phyloP scores from a whole-genome alignment of 1,140 invertebrate genomes.

The fruit fly (Drosophila melanogaster) region Release_6_plus_ISO1_MT NC_004354.4:12381001-12381500 shows the following conservation, averaged over 20 bases:
- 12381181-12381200: slow-evolving; percentile 5
- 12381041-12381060: slow-evolving; percentile 34
- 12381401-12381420: not conserved
- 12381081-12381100: slow-evolving; percentile 60
- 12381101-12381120: slow-evolving; percentile 78
- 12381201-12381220: not conserved
- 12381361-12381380: slow-evolving; percentile 81
- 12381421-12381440: not conserved
- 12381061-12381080: slow-evolving; percentile 31
- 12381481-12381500: slow-evolving; percentile 74
- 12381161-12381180: slow-evolving; percentile 12
- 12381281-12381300: slow-evolving; percentile 4
- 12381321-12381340: slow-evolving; percentile 28
- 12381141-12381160: not conserved
- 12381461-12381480: slow-evolving; percentile 21
- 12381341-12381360: slow-evolving; percentile 77
- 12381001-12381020: slow-evolving; percentile 37
- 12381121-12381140: slow-evolving; percentile 63
- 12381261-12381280: slow-evolving; percentile 17
- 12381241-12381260: slow-evolving; percentile 54
- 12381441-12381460: not conserved
- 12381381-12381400: slow-evolving; percentile 72
- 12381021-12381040: slow-evolving; percentile 19
- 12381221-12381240: slow-evolving; percentile 55
- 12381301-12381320: slow-evolving; percentile 28